Conservation (phyloP, 2,888 invertebrate genomes). For the Blastobasis adustella region DNA sequence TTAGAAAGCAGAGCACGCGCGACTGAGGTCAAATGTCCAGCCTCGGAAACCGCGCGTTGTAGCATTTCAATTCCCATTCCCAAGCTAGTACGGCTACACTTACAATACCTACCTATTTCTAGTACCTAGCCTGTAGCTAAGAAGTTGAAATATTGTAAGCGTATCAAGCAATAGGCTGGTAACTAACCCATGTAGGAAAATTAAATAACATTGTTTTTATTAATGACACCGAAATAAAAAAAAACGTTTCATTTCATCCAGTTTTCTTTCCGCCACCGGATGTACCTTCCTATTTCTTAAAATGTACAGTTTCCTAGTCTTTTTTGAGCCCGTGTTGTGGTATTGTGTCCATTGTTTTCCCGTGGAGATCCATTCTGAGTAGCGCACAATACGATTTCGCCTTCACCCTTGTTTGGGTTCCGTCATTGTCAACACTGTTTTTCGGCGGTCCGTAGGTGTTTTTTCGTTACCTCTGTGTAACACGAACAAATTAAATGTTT, state of each 20-base stretch:
- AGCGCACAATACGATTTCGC: conserved; percentile 24
- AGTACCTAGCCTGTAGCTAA: too few species aligned
- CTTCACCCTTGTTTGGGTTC: conserved; percentile 33
- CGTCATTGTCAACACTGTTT: conserved; percentile 31
- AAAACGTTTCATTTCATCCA: conserved; percentile 16
- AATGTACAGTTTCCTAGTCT: conserved; percentile 8
- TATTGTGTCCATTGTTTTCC: conserved; percentile 16
- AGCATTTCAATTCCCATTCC: conserved; percentile 18
- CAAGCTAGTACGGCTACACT: too few species aligned
- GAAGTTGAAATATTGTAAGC: too few species aligned
- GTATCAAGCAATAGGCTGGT: too few species aligned
- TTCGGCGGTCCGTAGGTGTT: neutral
- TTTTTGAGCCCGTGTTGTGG: conserved; percentile 4
- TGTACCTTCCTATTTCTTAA: conserved; percentile 11
- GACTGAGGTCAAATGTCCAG: conserved; percentile 40
- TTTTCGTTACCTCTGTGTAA: conserved; percentile 14
- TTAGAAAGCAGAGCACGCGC: conserved; percentile 35
- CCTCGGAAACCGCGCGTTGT: conserved; percentile 31
- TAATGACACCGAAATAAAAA: conserved; percentile 1
- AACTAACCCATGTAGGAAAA: too few species aligned
- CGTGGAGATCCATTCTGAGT: conserved; percentile 10
- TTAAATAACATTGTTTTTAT: too few species aligned
- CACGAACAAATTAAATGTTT: conserved; percentile 26
- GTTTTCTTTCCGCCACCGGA: neutral
- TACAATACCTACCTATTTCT: too few species aligned